Evolutionary conservation across 2,888 invertebrate species (phyloP).

Genomic region (Trilocha varians): DNA sequence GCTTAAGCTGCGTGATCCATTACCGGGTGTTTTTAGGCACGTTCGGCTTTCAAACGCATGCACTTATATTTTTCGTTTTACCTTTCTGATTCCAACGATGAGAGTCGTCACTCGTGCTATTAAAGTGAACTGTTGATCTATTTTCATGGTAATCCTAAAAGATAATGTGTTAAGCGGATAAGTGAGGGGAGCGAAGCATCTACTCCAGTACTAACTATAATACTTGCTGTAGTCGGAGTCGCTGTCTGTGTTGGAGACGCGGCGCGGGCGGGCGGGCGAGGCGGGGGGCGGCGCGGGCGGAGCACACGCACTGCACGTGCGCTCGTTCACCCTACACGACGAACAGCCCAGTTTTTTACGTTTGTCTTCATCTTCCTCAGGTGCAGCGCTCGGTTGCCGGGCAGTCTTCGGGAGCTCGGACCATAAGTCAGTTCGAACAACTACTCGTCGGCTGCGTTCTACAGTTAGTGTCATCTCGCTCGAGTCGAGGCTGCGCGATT

Average conservation of each 20-base stretch:
- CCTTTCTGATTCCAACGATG: background rate
- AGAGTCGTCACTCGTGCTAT: background rate
- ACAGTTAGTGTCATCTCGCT: constrained; percentile 78
- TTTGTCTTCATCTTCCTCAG: no score
- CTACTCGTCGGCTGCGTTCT: constrained; percentile 8
- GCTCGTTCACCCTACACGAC: constrained; percentile 29
- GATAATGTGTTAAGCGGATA: constrained; percentile 7
- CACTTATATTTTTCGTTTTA: background rate
- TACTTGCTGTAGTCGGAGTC: constrained; percentile 73
- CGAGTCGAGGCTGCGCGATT: constrained; percentile 89
- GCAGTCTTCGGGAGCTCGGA: constrained; percentile 26
- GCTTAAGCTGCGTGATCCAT: background rate
- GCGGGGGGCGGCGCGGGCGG: constrained; percentile 18
- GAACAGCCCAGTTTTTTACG: no score
- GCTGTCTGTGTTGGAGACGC: constrained; percentile 34
- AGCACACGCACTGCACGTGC: constrained; percentile 26
- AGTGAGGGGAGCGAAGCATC: constrained; percentile 47
- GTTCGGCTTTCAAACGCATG: background rate
- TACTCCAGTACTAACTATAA: constrained; percentile 69
- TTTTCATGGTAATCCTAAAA: background rate
- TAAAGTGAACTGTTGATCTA: background rate
- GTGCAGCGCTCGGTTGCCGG: constrained; percentile 34
- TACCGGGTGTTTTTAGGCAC: background rate
- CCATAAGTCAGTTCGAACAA: background rate
- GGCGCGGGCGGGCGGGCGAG: constrained; percentile 15